Conservation (phyloP, 2,113 vertebrate species). For the Pollachius pollachius region DNA sequence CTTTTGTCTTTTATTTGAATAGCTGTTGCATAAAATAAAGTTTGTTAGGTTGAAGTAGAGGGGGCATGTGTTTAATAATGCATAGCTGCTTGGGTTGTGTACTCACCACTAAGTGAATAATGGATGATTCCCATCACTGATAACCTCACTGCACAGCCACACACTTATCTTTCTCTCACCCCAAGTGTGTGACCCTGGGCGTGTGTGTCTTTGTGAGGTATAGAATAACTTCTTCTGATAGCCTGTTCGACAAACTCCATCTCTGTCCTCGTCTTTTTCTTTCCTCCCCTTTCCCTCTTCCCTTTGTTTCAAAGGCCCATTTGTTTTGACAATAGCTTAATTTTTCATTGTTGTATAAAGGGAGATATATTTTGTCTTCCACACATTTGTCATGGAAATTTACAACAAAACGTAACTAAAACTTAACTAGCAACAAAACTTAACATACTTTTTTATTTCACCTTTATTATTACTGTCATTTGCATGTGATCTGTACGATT, state of each 20-base stretch:
- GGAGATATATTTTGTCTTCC: background rate
- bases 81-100: conserved; percentile 67
- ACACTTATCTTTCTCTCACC: conserved; percentile 61
- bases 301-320: background rate
- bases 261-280: background rate
- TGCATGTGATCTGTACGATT: too few relatives aligned
- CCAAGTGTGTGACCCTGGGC: background rate
- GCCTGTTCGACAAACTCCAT: background rate
- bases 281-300: background rate
- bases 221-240: background rate
- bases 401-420: conserved; percentile 1
- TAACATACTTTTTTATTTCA: too few relatives aligned
- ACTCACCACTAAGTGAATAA: conserved; percentile 73
- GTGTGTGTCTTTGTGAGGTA: background rate
- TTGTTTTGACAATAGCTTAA: background rate
- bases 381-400: conserved; percentile 21
- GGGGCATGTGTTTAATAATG: conserved; percentile 69
- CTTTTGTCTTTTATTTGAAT: background rate
- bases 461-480: too few relatives aligned
- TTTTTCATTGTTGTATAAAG: background rate
- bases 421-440: background rate
- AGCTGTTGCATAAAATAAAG: conserved; percentile 22
- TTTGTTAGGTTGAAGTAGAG: conserved; percentile 34
- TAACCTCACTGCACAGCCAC: conserved; percentile 61
- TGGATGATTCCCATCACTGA: conserved; percentile 71